These are phyloP conservation scores for Mastomys natalensis DNA, from an alignment of 2,113 vertebrate species.

Conservation along the genomic window DNA sequence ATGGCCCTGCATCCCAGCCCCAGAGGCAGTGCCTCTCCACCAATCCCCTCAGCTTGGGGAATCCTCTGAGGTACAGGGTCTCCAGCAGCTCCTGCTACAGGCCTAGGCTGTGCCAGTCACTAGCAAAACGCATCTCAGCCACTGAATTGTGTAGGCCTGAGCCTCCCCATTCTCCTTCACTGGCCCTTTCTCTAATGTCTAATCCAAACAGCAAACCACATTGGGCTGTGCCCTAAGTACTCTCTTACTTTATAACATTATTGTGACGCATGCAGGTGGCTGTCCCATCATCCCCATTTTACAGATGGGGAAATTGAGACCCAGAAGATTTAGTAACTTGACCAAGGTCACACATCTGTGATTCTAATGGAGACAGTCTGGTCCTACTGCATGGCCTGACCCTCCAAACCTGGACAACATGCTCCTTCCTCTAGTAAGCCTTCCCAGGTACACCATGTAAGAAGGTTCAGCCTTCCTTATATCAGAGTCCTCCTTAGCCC, in stretches of 20 bases:
- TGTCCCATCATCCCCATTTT: neutral
- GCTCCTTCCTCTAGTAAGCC: neutral
- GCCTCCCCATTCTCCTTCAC: neutral
- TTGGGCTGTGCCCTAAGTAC: accelerated
- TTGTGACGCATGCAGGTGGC: neutral
- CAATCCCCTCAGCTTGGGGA: too few species aligned
- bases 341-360: neutral
- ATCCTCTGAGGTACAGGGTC: neutral
- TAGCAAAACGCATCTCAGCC: neutral
- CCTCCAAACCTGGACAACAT: neutral
- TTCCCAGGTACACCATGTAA: neutral
- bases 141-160: neutral
- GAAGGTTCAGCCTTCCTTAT: neutral
- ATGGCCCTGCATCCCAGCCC: neutral
- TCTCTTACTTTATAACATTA: neutral
- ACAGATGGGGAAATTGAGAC: slow-evolving; percentile 2
- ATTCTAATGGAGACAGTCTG: neutral
- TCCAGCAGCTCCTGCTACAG: neutral
- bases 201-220: neutral
- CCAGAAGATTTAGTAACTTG: neutral
- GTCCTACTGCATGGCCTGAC: too few species aligned
- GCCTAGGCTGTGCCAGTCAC: neutral
- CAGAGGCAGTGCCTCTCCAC: neutral
- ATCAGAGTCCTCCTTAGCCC: neutral
- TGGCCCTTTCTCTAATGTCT: neutral